Percentiles rank a stretch among this genome's conserved stretches.
phyloP scores from a whole-genome alignment of 2,113 vertebrate species.

The Anguilla japonica region DNA sequence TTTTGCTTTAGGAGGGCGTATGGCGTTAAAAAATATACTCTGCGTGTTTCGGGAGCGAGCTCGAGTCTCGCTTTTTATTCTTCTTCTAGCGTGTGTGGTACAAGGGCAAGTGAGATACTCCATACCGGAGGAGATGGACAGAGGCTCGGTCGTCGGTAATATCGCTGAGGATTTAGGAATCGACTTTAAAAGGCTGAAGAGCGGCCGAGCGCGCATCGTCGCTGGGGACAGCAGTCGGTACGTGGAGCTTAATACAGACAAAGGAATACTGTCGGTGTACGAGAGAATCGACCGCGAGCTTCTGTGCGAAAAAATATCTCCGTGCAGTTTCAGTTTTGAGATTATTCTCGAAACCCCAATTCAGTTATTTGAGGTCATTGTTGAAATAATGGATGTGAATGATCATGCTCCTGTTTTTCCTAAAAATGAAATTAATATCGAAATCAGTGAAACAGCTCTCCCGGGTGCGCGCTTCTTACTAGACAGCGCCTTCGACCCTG shows the following conservation, averaged over 20 bases:
- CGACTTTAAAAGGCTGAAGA: slow-evolving; percentile 14
- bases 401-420: slow-evolving; percentile 44
- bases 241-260: slow-evolving; percentile 30
- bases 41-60: not conserved
- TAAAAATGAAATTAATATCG: slow-evolving; percentile 40
- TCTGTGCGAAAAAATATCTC: slow-evolving; percentile 26
- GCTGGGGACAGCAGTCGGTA: slow-evolving; percentile 16
- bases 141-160: slow-evolving; percentile 32
- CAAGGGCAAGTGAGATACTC: slow-evolving; percentile 31
- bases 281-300: slow-evolving; percentile 52
- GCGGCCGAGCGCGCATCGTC: slow-evolving; percentile 27
- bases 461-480: slow-evolving; percentile 38
- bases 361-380: slow-evolving; percentile 40
- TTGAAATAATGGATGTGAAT: slow-evolving; percentile 52
- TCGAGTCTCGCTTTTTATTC: not conserved
- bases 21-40: not conserved
- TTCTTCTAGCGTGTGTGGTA: not conserved
- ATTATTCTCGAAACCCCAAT: slow-evolving; percentile 54
- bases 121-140: slow-evolving; percentile 33
- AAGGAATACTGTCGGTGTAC: slow-evolving; percentile 38
- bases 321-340: slow-evolving; percentile 45
- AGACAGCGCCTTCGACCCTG: slow-evolving; percentile 42
- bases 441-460: slow-evolving; percentile 40
- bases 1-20: not conserved
- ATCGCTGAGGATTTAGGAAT: slow-evolving; percentile 31